These are phyloP conservation scores for Hydraecia micacea DNA, from an alignment of 2,888 invertebrate species.

Conservation along the genomic window DNA sequence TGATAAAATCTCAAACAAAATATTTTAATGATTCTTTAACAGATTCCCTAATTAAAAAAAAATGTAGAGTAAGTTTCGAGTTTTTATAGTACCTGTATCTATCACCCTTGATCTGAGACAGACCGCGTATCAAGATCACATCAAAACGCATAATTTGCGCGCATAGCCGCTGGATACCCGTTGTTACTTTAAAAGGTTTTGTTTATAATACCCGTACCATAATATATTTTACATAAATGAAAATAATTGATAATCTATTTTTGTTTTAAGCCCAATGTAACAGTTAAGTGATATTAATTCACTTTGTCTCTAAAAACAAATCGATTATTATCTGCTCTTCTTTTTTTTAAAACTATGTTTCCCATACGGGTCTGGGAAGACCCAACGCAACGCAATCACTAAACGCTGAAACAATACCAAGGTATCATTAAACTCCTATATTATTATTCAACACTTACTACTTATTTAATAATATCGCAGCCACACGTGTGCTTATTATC, in stretches of 20 bases:
- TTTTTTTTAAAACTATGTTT: background rate
- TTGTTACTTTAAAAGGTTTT: constrained; percentile 40
- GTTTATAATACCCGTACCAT: constrained; percentile 7
- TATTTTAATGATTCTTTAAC: background rate
- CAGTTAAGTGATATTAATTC: background rate
- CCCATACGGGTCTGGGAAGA: background rate
- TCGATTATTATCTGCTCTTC: background rate
- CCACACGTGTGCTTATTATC: constrained; percentile 39
- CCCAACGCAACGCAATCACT: background rate
- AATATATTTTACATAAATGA: background rate
- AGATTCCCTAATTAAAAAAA: background rate
- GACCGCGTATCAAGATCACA: constrained; percentile 66
- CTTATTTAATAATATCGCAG: constrained; percentile 21
- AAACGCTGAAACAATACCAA: constrained; percentile 5
- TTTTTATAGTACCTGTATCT: constrained; percentile 51
- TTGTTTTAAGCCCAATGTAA: no score
- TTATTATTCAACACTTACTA: constrained; percentile 32
- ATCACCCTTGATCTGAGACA: constrained; percentile 65
- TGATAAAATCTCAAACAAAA: background rate
- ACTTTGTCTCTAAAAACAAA: background rate
- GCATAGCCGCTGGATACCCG: constrained; percentile 46
- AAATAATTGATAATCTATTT: background rate
- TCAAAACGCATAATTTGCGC: constrained; percentile 63
- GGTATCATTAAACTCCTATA: constrained; percentile 13
- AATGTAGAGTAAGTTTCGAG: constrained; percentile 26